phyloP scores from a whole-genome alignment of 1,140 invertebrate genomes.

The Drosophila aff. region DNA sequence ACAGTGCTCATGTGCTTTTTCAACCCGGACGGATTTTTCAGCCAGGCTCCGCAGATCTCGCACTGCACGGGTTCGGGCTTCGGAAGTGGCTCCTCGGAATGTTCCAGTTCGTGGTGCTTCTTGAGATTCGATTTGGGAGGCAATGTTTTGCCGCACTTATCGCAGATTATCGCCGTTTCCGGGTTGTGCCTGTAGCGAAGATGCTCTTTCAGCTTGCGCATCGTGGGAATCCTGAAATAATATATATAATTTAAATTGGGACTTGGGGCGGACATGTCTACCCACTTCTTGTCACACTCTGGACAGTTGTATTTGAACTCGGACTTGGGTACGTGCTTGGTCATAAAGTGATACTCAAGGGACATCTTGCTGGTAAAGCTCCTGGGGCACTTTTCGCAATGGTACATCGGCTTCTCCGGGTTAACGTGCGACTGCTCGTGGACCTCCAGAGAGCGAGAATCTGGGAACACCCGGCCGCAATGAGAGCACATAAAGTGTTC shows the following conservation, averaged over 20 bases:
- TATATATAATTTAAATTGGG: neutral
- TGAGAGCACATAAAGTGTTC: slow-evolving; percentile 77
- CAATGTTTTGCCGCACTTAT: slow-evolving; percentile 79
- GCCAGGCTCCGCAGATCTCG: slow-evolving; percentile 77
- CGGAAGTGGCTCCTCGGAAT: slow-evolving; percentile 73
- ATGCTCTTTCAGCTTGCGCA: slow-evolving; percentile 79
- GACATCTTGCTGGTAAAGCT: slow-evolving; percentile 72
- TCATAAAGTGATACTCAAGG: slow-evolving; percentile 68
- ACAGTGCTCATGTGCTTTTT: slow-evolving; percentile 84
- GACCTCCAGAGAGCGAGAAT: slow-evolving; percentile 61
- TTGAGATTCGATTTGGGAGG: slow-evolving; percentile 73
- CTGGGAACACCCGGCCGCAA: slow-evolving; percentile 64
- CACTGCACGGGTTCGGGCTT: slow-evolving; percentile 76
- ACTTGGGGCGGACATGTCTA: neutral
- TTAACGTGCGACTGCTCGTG: slow-evolving; percentile 67
- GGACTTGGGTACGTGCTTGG: slow-evolving; percentile 80
- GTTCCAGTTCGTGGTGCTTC: slow-evolving; percentile 78
- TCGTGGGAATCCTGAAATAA: slow-evolving; percentile 70
- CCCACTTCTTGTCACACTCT: slow-evolving; percentile 79
- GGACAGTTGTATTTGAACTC: slow-evolving; percentile 77
- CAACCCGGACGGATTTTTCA: slow-evolving; percentile 64
- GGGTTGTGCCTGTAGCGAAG: slow-evolving; percentile 76
- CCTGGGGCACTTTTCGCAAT: slow-evolving; percentile 79
- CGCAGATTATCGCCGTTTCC: slow-evolving; percentile 74
- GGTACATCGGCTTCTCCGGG: slow-evolving; percentile 56